These are phyloP conservation scores for Megaustenia siamemsis DNA, from an alignment of 2,888 invertebrate species.

Conservation along the genomic window DNA sequence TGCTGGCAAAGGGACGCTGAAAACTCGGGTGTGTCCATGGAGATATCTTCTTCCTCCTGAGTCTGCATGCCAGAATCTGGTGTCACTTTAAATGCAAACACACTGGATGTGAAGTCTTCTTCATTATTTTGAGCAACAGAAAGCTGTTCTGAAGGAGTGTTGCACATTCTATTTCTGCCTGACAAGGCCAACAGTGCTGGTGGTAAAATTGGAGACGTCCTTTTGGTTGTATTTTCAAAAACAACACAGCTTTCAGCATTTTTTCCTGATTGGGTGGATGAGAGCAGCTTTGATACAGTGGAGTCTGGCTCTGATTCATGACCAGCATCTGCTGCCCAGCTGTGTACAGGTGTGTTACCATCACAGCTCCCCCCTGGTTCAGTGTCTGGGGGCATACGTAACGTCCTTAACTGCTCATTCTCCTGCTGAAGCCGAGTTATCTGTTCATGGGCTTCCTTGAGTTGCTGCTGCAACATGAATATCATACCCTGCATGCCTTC, in stretches of 20 bases:
- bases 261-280: constrained; percentile 1
- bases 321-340: constrained; percentile 26
- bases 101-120: constrained; percentile 27
- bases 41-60: constrained; percentile 45
- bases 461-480: constrained; percentile 93
- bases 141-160: constrained; percentile 8
- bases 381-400: constrained; percentile 49
- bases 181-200: constrained; percentile 32
- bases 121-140: constrained; percentile 22
- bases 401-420: constrained; percentile 66
- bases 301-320: constrained; percentile 11
- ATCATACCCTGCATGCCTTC: constrained; percentile 99
- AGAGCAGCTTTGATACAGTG: constrained; percentile 5
- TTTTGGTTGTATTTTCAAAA: constrained; percentile 22
- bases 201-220: constrained; percentile 18
- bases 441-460: constrained; percentile 89
- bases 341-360: constrained; percentile 36
- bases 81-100: constrained; percentile 45
- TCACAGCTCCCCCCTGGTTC: constrained; percentile 41
- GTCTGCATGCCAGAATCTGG: constrained; percentile 53
- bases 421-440: constrained; percentile 85
- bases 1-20: neutral
- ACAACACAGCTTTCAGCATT: neutral
- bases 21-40: constrained; percentile 36
- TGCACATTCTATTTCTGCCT: neutral